Evolutionary conservation across 1,140 invertebrate genomes (phyloP), one percentile per base, ranked within the genome.

Genomic region (Trichonephila clavata): DNA sequence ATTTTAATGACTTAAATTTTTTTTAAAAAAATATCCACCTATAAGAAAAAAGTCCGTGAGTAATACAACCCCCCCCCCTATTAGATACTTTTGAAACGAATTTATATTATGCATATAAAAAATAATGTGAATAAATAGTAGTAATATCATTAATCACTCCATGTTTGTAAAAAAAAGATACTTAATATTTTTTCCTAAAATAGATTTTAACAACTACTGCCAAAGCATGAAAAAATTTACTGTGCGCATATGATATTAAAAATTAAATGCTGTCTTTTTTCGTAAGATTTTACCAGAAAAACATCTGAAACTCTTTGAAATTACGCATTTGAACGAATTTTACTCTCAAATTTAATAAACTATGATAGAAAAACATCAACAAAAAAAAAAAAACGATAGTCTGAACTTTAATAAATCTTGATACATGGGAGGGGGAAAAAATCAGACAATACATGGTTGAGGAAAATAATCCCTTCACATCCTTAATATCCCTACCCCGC

Each of bases 341-440:
- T 20, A 4, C 71, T 77, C 39, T 5, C 27, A 77, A 77, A 32
- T 77, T 77, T 77, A 77, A 32, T 18, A 77, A 77, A 77, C 18
- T 27, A 39, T 77, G 16, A 13, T 39, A 16, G 32, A 77, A 18
- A 32, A 10, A 18, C 27, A 32, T 6, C 3, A 13, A 18, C 7
- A 68, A n/a, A n/a, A 65, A 65, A 65, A n/a, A 77, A 18, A 18
- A 4, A 77, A 0, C 5, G 16, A 77, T 77, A 77, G 32, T 77
- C 71, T 77, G 27, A 14, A 39, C 71, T 77, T 77, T 77, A 77
- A 77, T 77, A 77, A 77, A 77, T 77, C 71, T 77, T 77, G 71
- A 77, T 39, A 27, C 27, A 21, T 0, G 13, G 8, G 24, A 68
- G n/a, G n/a, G 39, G n/a, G 39, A 27, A 77, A 77, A 27, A 77